Evolutionary conservation across 2,797 vertebrate species (phyloP), one percentile per base, ranked within the genome.

Genomic region (Danio jaintianensis): DNA sequence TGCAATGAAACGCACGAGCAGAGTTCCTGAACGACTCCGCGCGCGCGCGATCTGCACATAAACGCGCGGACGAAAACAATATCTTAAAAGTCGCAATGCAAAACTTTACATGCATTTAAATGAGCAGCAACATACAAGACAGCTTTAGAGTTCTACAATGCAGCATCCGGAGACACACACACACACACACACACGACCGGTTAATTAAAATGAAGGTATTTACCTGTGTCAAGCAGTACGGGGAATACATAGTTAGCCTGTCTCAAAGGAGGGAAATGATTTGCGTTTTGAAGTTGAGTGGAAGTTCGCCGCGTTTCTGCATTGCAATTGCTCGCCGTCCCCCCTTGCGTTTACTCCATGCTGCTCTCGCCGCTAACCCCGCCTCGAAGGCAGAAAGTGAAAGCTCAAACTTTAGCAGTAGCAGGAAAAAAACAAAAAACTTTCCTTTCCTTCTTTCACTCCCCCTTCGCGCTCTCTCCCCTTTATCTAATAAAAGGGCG

Each of bases 181-280:
- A 29, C 29, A 29, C 29, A 29, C 75, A 72, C 82, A 70, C 36
- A 64, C 83, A 80, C 78, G 75, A 86, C 85, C 71, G 79, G 82
- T 79, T 29, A 52, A 15, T 38, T 13, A 79, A 68, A 73, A 59
- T 75, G 69, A 55, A 89, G 40, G 78, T 62, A 75, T 75, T 80
- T 97, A 97, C 96, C 96, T 97, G 96, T 93, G 96, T 97, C 92
- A 97, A 91, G 94, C 96, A 97, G 95, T 97, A 97, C 76, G 96
- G 96, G 86, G 96, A 97, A 91, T 97, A 97, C 96, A 97, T 97
- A 90, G 92, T 90, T 91, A 88, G 29, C 29, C 29, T 1, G 29
- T 82, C 91, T 93, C 93, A 91, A 89, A 92, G 91, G 89, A 91
- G 90, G 84, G 86, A 88, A 84, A 83, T 86, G 86, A 86, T 90